Evolutionary conservation across 1,140 invertebrate genomes (phyloP), one percentile per base, ranked within the genome.

Genomic region (Spodoptera litura): DNA sequence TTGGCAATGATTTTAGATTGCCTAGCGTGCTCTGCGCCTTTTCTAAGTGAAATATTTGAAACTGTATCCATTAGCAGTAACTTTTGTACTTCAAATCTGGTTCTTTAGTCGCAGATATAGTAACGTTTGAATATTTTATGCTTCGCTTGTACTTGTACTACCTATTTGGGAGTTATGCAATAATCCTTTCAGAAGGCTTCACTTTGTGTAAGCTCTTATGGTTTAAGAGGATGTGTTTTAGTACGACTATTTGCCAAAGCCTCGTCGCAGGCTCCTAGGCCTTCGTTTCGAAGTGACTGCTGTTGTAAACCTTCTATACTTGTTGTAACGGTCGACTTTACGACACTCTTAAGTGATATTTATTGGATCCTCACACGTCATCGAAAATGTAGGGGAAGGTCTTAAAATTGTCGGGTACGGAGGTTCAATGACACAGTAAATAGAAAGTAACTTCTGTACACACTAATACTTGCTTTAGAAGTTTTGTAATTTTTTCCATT

Each of bases 281-380:
- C 59, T 62, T 15, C 35, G 58, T 31, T n/a, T 35, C 35, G 8
- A 44, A n/a, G 59, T 12, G n/a, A 13, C 58, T 31, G 9, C 44
- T 0, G 61, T n/a, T 31, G 8, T 64, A 64, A 64, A 64, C 44
- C 9, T 68, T 13, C 5, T 20, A 11, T 62, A 62, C 31, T 31
- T 61, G 61, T 53, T 68, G 49, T 31, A 52, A 9, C 20, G 44
- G 3, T 51, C 5, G 44, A 52, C 49, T 68, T 68, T 68, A 68
- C 25, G 64, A 64, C 11, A 20, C 38, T 15, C 49, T 53, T 68
- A 68, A 68, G 49, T 53, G 44, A 68, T 68, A 68, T 68, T 68
- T 68, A 68, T 68, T 68, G 49, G 49, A n/a, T 10, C 2, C 49
- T 68, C 49, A 13, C 52, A 68, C 20, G 64, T 68, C 64, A 68